These are phyloP conservation scores for Cosmia trapezina DNA, from an alignment of 2,888 invertebrate species.

Conservation along the genomic window DNA sequence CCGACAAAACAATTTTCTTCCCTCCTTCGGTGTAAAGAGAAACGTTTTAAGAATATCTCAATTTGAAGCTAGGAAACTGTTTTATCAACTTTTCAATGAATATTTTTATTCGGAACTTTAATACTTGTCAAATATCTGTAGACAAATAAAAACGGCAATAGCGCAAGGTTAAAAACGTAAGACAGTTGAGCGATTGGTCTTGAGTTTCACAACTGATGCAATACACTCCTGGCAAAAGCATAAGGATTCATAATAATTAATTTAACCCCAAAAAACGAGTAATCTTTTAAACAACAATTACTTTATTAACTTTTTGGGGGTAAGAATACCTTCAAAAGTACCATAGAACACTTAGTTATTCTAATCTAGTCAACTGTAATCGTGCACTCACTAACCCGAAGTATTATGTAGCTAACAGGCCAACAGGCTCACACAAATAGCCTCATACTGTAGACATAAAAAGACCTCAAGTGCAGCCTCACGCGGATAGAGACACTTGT, in stretches of 20 bases:
- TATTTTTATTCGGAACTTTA: neutral
- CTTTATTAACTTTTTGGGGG: neutral
- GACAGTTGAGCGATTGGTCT: neutral
- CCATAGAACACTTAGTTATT: neutral
- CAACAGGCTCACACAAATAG: constrained; percentile 41
- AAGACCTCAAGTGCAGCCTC: constrained; percentile 67
- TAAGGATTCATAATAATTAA: too few species aligned
- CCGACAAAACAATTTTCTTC: constrained; percentile 35
- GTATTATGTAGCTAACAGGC: constrained; percentile 40
- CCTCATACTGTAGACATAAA: constrained; percentile 64
- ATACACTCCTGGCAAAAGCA: neutral
- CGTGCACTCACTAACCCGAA: constrained; percentile 26
- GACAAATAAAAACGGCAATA: neutral
- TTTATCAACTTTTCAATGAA: constrained; percentile 2
- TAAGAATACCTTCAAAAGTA: neutral
- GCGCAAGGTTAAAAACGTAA: neutral
- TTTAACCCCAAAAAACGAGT: neutral
- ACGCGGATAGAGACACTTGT: constrained; percentile 61
- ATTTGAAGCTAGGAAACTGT: constrained; percentile 15
- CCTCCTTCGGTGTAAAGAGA: neutral
- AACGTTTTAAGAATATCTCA: constrained; percentile 30
- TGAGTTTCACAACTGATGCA: neutral
- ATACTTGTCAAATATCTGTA: too few species aligned
- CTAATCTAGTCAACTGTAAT: constrained; percentile 10
- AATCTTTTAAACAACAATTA: neutral